Evolutionary conservation across 2,113 vertebrate species (phyloP).

Genomic region (Leptodactylus fuscus): DNA sequence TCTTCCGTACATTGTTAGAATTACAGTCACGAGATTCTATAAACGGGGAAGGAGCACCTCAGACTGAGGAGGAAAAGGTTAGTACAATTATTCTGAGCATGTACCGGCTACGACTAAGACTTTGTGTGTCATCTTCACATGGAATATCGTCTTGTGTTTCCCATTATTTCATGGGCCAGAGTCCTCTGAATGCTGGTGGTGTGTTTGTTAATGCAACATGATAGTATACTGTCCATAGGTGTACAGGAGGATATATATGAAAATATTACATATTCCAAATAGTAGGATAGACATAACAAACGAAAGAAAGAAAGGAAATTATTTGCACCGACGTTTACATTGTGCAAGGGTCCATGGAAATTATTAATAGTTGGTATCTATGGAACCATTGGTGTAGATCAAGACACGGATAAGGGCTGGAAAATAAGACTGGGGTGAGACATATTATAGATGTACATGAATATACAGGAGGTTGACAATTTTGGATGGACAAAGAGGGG

Average conservation of each 20-base stretch:
- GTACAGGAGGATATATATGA: too few relatives aligned
- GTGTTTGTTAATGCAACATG: too few relatives aligned
- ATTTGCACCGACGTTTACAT: too few relatives aligned
- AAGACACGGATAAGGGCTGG: too few relatives aligned
- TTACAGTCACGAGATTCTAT: conserved; percentile 78
- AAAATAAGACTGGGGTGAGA: not conserved
- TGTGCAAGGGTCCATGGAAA: too few relatives aligned
- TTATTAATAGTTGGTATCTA: too few relatives aligned
- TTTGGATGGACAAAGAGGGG: too few relatives aligned
- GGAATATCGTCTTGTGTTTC: not conserved
- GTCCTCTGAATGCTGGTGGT: not conserved
- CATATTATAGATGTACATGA: not conserved
- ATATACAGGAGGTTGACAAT: not conserved
- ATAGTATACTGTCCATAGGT: too few relatives aligned
- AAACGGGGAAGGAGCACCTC: conserved; percentile 73
- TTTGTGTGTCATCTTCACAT: not conserved
- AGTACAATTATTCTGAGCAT: conserved; percentile 29
- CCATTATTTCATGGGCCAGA: not conserved
- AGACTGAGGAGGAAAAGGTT: conserved; percentile 83
- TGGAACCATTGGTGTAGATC: too few relatives aligned
- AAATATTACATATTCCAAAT: too few relatives aligned
- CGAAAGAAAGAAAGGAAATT: too few relatives aligned
- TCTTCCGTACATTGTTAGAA: conserved; percentile 81
- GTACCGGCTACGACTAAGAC: not conserved
- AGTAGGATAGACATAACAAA: too few relatives aligned